Percentiles rank a stretch among this genome's conserved stretches.
Evolutionary conservation across 2,797 vertebrate genomes (phyloP).

Genomic region (Manis crassicaudata): DNA sequence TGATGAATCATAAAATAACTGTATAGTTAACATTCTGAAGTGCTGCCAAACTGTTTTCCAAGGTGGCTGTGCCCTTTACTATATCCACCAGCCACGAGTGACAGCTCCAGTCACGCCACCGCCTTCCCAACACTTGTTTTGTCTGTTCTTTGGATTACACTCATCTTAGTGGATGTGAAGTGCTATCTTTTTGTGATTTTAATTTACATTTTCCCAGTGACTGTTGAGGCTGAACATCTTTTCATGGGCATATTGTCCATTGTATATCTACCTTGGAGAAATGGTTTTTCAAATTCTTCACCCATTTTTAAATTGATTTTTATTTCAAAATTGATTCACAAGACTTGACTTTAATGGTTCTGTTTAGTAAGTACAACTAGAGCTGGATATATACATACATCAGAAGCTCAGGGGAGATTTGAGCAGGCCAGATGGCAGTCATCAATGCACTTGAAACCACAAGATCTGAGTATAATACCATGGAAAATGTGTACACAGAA

Average conservation of each 20-base stretch:
- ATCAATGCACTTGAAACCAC: not conserved
- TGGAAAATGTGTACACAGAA: not conserved
- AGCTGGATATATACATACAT: not conserved
- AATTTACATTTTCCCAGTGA: not conserved
- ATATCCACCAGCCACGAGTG: not conserved
- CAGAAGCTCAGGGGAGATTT: not conserved
- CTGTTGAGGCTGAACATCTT: not conserved
- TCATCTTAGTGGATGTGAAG: not conserved
- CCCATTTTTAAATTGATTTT: not conserved
- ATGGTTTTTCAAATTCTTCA: not conserved
- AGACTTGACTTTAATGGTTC: not conserved
- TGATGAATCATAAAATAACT: not conserved
- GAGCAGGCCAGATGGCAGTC: too few relatives aligned
- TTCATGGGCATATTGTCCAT: not conserved
- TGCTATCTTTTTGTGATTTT: not conserved
- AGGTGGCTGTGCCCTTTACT: not conserved
- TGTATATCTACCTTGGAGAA: not conserved
- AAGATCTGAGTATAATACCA: not conserved
- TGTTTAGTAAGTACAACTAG: not conserved
- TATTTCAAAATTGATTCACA: not conserved
- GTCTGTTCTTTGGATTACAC: not conserved
- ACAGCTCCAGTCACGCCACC: fast-evolving
- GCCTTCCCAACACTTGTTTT: not conserved
- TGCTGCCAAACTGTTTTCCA: not conserved
- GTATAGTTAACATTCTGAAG: not conserved